Conservation (phyloP, 2,113 vertebrate genomes). For the Caranx ignobilis region DNA sequence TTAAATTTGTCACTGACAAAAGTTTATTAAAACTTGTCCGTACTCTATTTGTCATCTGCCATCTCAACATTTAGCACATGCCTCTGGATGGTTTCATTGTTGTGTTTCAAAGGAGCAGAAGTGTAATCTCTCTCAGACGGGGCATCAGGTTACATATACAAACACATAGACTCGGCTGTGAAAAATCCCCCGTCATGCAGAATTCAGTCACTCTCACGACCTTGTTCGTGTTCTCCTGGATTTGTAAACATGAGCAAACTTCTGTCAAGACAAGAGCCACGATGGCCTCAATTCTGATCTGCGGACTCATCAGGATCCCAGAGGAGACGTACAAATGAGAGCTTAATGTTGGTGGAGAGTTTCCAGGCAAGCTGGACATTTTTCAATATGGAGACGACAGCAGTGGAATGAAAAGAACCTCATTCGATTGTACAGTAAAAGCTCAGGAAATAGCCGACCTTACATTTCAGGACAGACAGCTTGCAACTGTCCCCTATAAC, state of each 20-base stretch:
- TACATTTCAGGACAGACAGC: background rate
- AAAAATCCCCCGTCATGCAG: constrained; percentile 34
- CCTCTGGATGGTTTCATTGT: constrained; percentile 20
- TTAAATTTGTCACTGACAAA: constrained; percentile 48
- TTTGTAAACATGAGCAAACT: constrained; percentile 43
- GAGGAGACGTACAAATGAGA: constrained; percentile 1
- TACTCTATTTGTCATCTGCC: constrained; percentile 43
- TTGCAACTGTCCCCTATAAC: background rate
- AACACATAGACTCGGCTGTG: background rate
- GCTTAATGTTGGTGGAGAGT: constrained; percentile 13
- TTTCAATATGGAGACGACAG: constrained; percentile 3
- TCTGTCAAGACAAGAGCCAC: constrained; percentile 5
- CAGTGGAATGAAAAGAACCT: constrained; percentile 3
- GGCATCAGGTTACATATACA: constrained; percentile 25
- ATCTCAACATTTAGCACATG: constrained; percentile 23
- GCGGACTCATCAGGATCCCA: constrained; percentile 30
- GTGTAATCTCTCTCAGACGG: constrained; percentile 17
- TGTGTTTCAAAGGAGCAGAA: constrained; percentile 2
- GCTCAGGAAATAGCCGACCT: background rate
- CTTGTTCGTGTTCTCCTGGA: constrained; percentile 13
- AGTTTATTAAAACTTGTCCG: constrained; percentile 37
- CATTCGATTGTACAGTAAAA: background rate
- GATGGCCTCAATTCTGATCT: constrained; percentile 4
- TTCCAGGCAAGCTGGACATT: constrained; percentile 1
- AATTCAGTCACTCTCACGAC: constrained; percentile 8